A percentile compares a stretch with the other conserved stretches of the same genome.
These are phyloP conservation scores for Cryptosula pallasiana DNA, from an alignment of 2,888 invertebrate genomes.

Conservation along the genomic window DNA sequence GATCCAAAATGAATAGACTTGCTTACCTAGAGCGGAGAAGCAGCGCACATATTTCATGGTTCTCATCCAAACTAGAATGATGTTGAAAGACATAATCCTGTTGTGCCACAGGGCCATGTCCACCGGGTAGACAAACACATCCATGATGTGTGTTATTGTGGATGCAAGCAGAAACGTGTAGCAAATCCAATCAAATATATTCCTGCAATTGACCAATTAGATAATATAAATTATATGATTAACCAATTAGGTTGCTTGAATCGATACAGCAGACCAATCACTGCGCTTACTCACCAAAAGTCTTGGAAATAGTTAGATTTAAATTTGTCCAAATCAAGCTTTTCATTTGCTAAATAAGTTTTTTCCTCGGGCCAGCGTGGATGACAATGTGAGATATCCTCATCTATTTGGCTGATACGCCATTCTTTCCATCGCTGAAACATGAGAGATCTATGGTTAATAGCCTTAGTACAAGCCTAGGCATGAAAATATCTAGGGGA, in stretches of 20 bases:
- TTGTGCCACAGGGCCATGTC: slow-evolving; percentile 42
- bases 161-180: slow-evolving; percentile 39
- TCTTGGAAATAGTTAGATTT: slow-evolving; percentile 46
- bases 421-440: slow-evolving; percentile 33
- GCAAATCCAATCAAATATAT: slow-evolving; percentile 50
- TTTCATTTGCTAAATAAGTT: slow-evolving; percentile 38
- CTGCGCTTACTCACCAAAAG: slow-evolving; percentile 42
- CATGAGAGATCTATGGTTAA: neutral
- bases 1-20: no score
- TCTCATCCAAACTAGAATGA: slow-evolving; percentile 48
- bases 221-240: no score
- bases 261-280: no score
- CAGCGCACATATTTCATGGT: slow-evolving; percentile 47
- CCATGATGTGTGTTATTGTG: slow-evolving; percentile 43
- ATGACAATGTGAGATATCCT: slow-evolving; percentile 43
- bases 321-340: slow-evolving; percentile 34
- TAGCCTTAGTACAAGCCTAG: neutral
- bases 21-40: slow-evolving; percentile 42
- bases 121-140: slow-evolving; percentile 37
- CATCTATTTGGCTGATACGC: slow-evolving; percentile 36
- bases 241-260: no score
- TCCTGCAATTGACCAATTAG: no score
- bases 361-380: slow-evolving; percentile 49
- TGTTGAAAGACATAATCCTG: slow-evolving; percentile 44
- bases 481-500: no score